Percentiles rank a stretch among this genome's conserved stretches.
Evolutionary conservation across 2,888 invertebrate genomes (phyloP).

Genomic region (Syritta pipiens): DNA sequence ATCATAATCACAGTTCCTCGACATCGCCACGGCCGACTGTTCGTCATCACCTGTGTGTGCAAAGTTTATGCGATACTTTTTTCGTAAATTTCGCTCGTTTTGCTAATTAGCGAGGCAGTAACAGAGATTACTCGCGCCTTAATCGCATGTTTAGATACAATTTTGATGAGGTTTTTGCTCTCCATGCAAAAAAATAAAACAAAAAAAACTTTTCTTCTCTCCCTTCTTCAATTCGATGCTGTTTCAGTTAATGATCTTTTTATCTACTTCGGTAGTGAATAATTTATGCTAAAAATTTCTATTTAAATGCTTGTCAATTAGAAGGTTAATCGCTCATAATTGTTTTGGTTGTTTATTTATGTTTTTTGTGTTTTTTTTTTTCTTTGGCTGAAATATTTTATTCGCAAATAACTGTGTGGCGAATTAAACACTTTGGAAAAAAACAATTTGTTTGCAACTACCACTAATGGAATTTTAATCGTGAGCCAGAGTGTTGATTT

Average conservation of each 20-base stretch:
- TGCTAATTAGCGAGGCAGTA: conserved; percentile 54
- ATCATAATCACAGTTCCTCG: conserved; percentile 4
- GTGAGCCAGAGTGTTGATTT: not conserved
- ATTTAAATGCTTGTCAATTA: conserved; percentile 31
- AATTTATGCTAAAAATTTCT: conserved; percentile 39
- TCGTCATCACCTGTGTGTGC: conserved; percentile 31
- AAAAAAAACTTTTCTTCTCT: conserved; percentile 19
- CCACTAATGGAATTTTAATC: conserved; percentile 22
- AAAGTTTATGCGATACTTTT: conserved; percentile 33
- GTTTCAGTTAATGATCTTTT: no score
- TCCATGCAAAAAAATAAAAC: not conserved
- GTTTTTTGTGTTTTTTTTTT: not conserved
- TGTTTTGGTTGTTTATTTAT: not conserved
- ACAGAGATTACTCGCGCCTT: conserved; percentile 45
- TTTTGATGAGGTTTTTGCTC: conserved; percentile 51
- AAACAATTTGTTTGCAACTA: conserved; percentile 8
- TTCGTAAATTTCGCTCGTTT: conserved; percentile 47
- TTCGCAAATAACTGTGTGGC: conserved; percentile 13
- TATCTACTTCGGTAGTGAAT: conserved; percentile 10
- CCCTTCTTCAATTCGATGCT: no score
- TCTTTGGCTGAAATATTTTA: not conserved
- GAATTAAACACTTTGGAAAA: not conserved
- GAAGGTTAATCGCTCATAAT: conserved; percentile 11
- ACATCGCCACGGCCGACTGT: conserved; percentile 6
- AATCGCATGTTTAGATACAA: conserved; percentile 52